Conservation (phyloP, 2,113 vertebrate species). For the Podarcis cretensis region DNA sequence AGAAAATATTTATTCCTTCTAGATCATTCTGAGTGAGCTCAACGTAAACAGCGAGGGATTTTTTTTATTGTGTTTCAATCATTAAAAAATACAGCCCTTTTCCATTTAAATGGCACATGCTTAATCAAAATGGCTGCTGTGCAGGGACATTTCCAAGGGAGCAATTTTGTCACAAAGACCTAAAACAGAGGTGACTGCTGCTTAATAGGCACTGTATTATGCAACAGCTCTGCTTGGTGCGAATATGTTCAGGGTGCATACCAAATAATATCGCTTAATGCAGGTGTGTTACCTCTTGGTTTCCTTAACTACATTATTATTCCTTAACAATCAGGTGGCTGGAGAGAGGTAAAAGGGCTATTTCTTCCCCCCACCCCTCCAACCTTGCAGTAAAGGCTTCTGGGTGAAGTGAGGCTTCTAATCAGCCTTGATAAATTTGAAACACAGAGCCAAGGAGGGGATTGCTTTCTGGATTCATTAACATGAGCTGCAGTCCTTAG, state of each 20-base stretch:
- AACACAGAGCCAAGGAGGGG: too few relatives aligned
- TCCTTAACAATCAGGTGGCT: neutral
- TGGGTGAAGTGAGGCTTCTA: neutral
- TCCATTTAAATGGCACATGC: constrained; percentile 28
- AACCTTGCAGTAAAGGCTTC: neutral
- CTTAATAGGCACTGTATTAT: constrained; percentile 18
- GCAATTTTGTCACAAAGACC: neutral
- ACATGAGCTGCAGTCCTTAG: neutral
- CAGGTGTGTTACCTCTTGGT: neutral
- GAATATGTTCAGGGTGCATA: neutral
- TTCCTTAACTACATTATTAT: neutral
- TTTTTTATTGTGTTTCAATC: constrained; percentile 62
- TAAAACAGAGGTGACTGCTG: neutral
- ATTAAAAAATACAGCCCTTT: constrained; percentile 47
- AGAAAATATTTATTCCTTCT: constrained; percentile 70
- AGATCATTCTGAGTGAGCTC: constrained; percentile 58
- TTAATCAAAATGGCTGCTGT: constrained; percentile 8
- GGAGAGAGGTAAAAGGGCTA: neutral
- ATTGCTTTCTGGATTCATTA: neutral
- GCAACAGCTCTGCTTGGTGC: neutral
- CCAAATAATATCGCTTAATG: constrained; percentile 5
- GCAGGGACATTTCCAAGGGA: neutral
- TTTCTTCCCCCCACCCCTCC: neutral
- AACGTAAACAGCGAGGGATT: constrained; percentile 49
- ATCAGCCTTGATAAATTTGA: neutral